Percentiles rank a stretch among this genome's conserved stretches.
Evolutionary conservation across 2,113 vertebrate species (phyloP).

Genomic region (Nesogale talazaci): DNA sequence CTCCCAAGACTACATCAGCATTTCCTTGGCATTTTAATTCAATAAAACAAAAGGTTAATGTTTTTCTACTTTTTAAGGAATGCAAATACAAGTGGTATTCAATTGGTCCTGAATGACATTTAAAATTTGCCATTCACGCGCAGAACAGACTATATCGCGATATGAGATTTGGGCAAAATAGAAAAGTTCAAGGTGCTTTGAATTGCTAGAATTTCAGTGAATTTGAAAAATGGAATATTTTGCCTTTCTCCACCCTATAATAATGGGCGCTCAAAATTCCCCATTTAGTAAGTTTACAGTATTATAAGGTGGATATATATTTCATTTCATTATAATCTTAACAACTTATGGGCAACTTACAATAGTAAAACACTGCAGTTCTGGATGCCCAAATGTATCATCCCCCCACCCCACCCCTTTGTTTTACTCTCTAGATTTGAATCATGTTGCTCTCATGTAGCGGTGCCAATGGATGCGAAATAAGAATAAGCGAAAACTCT

Average conservation of each 20-base stretch:
- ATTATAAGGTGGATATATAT: constrained; percentile 33
- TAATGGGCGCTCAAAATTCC: not conserved
- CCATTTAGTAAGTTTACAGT: constrained; percentile 29
- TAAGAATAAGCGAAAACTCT: constrained; percentile 20
- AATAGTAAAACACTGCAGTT: no score
- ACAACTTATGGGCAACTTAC: not conserved
- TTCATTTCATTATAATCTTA: constrained; percentile 11
- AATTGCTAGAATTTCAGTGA: constrained; percentile 67
- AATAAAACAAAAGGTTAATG: constrained; percentile 92
- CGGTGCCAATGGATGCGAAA: not conserved
- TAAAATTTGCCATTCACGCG: constrained; percentile 82
- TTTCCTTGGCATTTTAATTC: constrained; percentile 91
- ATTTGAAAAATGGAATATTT: constrained; percentile 63
- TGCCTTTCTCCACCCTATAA: constrained; percentile 4
- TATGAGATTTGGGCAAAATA: constrained; percentile 65
- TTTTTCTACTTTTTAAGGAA: constrained; percentile 88
- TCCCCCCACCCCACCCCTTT: no score
- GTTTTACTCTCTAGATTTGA: constrained; percentile 39
- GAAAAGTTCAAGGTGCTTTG: constrained; percentile 51
- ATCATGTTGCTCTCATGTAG: constrained; percentile 53
- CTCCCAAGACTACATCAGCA: constrained; percentile 89
- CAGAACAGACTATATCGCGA: constrained; percentile 80
- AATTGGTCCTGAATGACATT: constrained; percentile 86
- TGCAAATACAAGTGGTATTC: constrained; percentile 88
- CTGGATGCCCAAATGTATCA: not conserved